Conservation (phyloP, 2,888 invertebrate genomes). For the Crepidodera aurea region DNA sequence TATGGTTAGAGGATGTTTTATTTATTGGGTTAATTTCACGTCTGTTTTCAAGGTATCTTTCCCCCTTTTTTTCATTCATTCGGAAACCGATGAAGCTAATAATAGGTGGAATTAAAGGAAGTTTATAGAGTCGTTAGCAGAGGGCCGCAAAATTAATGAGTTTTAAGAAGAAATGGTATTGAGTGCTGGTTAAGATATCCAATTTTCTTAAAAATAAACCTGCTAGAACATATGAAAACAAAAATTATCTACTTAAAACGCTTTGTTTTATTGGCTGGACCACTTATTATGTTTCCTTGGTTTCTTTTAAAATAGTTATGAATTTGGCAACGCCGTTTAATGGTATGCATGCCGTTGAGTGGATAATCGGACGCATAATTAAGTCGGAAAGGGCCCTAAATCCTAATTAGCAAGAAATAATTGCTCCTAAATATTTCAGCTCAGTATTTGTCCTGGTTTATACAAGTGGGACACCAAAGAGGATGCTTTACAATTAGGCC, state of each 20-base stretch:
- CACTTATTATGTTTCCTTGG: background rate
- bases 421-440: constrained; percentile 45
- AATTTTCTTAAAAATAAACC: too few species aligned
- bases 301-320: background rate
- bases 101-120: constrained; percentile 1
- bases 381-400: constrained; percentile 32
- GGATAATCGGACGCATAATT: constrained; percentile 25
- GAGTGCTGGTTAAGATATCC: too few species aligned
- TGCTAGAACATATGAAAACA: too few species aligned
- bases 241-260: too few species aligned
- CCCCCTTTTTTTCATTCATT: background rate
- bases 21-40: constrained; percentile 17
- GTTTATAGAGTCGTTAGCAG: background rate
- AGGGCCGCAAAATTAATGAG: background rate
- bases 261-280: too few species aligned
- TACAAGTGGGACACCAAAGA: constrained; percentile 37
- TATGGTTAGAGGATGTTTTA: constrained; percentile 24
- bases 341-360: constrained; percentile 18
- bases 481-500: constrained; percentile 31
- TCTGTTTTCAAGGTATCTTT: constrained; percentile 7
- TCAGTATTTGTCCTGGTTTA: constrained; percentile 43
- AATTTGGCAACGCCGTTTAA: constrained; percentile 3
- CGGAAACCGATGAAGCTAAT: constrained; percentile 5
- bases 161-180: too few species aligned
- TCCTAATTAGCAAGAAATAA: constrained; percentile 38